Evolutionary conservation across 2,113 vertebrate genomes (phyloP).

Genomic region (Neofelis nebulosa): DNA sequence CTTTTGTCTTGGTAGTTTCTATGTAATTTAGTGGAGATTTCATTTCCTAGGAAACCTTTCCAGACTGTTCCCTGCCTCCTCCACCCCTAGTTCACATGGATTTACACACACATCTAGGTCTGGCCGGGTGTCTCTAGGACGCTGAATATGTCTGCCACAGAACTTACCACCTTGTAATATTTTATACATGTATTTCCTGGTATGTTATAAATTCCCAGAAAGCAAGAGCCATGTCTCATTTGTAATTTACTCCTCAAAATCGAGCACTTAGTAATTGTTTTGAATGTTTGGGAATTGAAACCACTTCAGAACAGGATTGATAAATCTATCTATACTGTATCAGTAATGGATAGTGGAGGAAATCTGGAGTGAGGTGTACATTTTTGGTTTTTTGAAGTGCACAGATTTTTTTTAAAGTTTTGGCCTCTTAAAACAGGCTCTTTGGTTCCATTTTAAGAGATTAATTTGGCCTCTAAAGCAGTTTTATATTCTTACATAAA

Average conservation of each 20-base stretch:
- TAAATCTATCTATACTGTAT: not conserved
- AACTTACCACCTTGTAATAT: not conserved
- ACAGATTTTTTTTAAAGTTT: not conserved
- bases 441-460: slow-evolving; percentile 7
- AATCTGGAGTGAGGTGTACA: not conserved
- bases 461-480: not conserved
- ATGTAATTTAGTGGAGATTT: slow-evolving; percentile 6
- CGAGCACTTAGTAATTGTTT: not conserved
- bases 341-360: not conserved
- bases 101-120: not conserved
- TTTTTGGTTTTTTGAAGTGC: not conserved
- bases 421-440: not conserved
- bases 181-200: not conserved
- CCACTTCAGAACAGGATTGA: not conserved
- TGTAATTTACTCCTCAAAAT: not conserved
- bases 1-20: not conserved
- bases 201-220: not conserved
- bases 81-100: not conserved
- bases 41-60: not conserved
- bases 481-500: not conserved
- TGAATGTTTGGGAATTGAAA: not conserved
- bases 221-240: not conserved
- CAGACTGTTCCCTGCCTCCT: not conserved
- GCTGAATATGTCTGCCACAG: not conserved
- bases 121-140: not conserved